Percentiles rank a stretch among this genome's conserved stretches.
Conservation (phyloP, 2,888 invertebrate species). For the Eudemis profundana region DNA sequence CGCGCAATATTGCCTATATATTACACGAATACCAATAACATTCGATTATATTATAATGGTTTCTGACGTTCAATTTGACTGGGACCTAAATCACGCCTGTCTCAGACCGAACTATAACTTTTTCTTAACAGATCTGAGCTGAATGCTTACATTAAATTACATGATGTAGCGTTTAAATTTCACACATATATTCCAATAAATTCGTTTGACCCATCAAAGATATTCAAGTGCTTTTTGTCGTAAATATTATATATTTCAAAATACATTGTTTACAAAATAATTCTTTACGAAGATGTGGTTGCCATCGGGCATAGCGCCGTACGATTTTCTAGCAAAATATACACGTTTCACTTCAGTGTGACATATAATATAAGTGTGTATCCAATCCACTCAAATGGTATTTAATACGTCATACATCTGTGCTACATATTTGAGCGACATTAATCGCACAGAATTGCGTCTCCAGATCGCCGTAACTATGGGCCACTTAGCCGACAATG, state of each 20-base stretch:
- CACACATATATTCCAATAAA: neutral
- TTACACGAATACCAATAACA: slow-evolving; percentile 68
- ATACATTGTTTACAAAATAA: too few relatives aligned
- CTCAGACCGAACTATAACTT: slow-evolving; percentile 21
- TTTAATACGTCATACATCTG: neutral
- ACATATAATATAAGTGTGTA: too few relatives aligned
- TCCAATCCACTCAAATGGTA: neutral
- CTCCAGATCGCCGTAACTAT: slow-evolving; percentile 35
- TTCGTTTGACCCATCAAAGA: too few relatives aligned
- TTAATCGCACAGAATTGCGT: slow-evolving; percentile 19
- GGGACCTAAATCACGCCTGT: slow-evolving; percentile 32
- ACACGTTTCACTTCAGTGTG: too few relatives aligned
- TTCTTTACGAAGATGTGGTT: too few relatives aligned
- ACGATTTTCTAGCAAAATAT: too few relatives aligned
- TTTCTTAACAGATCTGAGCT: slow-evolving; percentile 34
- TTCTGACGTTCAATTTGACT: slow-evolving; percentile 40
- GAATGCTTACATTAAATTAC: slow-evolving; percentile 41
- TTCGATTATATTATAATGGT: slow-evolving; percentile 58
- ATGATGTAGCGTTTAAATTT: neutral
- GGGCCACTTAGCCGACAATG: slow-evolving; percentile 60
- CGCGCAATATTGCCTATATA: slow-evolving; percentile 70
- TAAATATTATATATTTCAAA: too few relatives aligned
- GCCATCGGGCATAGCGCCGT: too few relatives aligned
- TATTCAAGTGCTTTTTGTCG: too few relatives aligned
- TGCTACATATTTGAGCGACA: slow-evolving; percentile 13